Base-by-base conservation (phyloP, 2,113 vertebrate genomes). In the Mixornis gularis region DNA sequence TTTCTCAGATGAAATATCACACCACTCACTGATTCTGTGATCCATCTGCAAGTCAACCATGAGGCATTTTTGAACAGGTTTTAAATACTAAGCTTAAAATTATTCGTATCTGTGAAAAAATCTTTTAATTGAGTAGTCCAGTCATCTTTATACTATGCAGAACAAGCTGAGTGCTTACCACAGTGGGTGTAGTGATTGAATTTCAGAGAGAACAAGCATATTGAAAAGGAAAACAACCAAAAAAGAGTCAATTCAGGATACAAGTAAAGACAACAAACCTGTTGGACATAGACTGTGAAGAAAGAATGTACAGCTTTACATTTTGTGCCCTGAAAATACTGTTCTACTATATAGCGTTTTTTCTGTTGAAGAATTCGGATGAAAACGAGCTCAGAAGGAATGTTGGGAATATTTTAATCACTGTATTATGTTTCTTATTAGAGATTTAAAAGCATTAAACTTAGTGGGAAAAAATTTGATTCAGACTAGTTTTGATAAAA, bases 51-150 rank as follows among this genome's bases (percentile, higher is more conserved):
- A 64, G 29, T 73, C 29, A 81, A 17, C 6, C 30, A 34, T 25
- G 13, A 81, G 13, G 17, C 15, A 9, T 38, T 71, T 91, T 76
- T 70, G 2, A 74, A 52, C 9, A 62, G 17, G 12, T 95, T 85
- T 90, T 41, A 74, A 90, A 79, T 90, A 68, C 30, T 62, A 83
- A 95, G 76, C 16, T 79, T 85, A 85, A 93, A 59, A 73, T 79
- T 8, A 80, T 68, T 95, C 12, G 56, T 51, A 41, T 71, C 2
- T 55, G 48, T 69, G 52, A 70, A 93, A 93, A 48, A 48, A 48
- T 7, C 17, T 69, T 85, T 93, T 84, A 87, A 85, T 74, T 78
- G 64, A 30, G 49, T 66, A n/a, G 46, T 70, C 58, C 8, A 71
- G 29, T 56, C 13, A 4, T 78, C 69, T 81, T 78, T 83, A 82